A percentile compares a stretch with the other conserved stretches of the same genome.
phyloP scores from a whole-genome alignment of 2,113 vertebrate genomes.

The Perccottus glenii region DNA sequence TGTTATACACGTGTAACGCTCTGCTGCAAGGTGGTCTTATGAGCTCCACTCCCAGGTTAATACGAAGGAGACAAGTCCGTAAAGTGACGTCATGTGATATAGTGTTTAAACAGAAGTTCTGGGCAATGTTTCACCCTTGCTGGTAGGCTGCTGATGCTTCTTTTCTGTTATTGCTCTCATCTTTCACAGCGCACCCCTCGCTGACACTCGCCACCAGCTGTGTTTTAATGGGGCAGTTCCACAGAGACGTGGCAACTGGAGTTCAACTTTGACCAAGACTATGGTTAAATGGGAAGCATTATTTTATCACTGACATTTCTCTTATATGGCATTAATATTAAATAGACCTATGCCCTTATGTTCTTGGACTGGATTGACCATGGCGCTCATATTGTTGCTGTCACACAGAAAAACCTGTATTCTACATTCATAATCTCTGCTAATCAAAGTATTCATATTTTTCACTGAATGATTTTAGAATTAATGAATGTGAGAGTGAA shows the following conservation, averaged over 20 bases:
- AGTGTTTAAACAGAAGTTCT: slow-evolving; percentile 4
- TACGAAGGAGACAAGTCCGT: slow-evolving; percentile 17
- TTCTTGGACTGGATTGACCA: not conserved
- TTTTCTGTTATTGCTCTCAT: slow-evolving; percentile 69
- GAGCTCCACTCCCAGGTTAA: not conserved
- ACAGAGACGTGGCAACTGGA: slow-evolving; percentile 33
- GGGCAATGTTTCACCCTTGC: slow-evolving; percentile 10
- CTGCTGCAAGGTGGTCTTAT: slow-evolving; percentile 14
- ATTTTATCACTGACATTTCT: not conserved
- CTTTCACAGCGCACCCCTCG: slow-evolving; percentile 50
- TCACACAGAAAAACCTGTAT: too few relatives aligned
- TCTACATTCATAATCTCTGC: too few relatives aligned
- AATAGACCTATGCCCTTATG: not conserved
- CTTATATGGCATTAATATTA: not conserved
- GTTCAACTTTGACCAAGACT: slow-evolving; percentile 32
- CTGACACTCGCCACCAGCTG: slow-evolving; percentile 70
- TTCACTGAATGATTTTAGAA: too few relatives aligned
- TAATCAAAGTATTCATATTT: too few relatives aligned
- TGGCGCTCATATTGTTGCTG: not conserved
- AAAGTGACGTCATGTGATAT: slow-evolving; percentile 46
- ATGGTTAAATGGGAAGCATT: slow-evolving; percentile 28
- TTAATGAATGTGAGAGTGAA: too few relatives aligned
- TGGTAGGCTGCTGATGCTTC: slow-evolving; percentile 34
- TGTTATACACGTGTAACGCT: slow-evolving; percentile 31
- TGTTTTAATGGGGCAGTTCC: slow-evolving; percentile 60